phyloP scores from a whole-genome alignment of 2,888 invertebrate species.

The Loripinus fragilis region DNA sequence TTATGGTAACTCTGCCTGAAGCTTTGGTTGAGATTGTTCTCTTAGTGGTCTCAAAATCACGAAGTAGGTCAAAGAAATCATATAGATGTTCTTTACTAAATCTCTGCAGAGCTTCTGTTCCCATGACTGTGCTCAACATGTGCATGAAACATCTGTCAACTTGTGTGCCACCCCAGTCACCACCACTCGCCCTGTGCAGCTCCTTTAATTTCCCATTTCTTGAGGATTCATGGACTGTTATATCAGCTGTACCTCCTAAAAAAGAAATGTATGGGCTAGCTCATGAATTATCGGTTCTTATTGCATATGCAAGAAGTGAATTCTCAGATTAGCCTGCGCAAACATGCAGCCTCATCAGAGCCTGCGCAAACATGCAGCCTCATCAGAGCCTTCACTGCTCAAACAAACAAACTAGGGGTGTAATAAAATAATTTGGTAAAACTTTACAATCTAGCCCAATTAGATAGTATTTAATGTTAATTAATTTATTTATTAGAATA shows the following conservation, averaged over 20 bases:
- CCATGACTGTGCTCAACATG: slow-evolving; percentile 37
- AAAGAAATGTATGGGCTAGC: too few species aligned
- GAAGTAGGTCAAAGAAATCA: slow-evolving; percentile 47
- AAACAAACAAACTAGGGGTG: too few species aligned
- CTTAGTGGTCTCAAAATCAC: slow-evolving; percentile 54
- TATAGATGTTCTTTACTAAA: slow-evolving; percentile 36
- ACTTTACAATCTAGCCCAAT: too few species aligned
- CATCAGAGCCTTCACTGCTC: too few species aligned
- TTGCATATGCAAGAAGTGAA: too few species aligned
- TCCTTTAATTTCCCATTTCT: slow-evolving; percentile 43
- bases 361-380: too few species aligned
- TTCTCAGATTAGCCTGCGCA: too few species aligned
- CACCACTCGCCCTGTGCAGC: slow-evolving; percentile 47
- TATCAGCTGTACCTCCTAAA: slow-evolving; percentile 56
- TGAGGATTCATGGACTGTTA: slow-evolving; percentile 44
- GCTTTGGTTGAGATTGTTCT: slow-evolving; percentile 28
- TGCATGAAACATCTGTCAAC: slow-evolving; percentile 43
- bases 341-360: too few species aligned
- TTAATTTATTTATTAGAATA: too few species aligned
- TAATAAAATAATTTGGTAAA: too few species aligned
- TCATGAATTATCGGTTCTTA: too few species aligned
- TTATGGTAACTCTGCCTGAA: slow-evolving; percentile 36
- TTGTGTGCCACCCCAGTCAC: slow-evolving; percentile 48
- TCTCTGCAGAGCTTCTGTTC: slow-evolving; percentile 36
- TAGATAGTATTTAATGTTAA: too few species aligned